phyloP scores from a whole-genome alignment of 2,113 vertebrate species.

The Tenebrosternarchus preto region DNA sequence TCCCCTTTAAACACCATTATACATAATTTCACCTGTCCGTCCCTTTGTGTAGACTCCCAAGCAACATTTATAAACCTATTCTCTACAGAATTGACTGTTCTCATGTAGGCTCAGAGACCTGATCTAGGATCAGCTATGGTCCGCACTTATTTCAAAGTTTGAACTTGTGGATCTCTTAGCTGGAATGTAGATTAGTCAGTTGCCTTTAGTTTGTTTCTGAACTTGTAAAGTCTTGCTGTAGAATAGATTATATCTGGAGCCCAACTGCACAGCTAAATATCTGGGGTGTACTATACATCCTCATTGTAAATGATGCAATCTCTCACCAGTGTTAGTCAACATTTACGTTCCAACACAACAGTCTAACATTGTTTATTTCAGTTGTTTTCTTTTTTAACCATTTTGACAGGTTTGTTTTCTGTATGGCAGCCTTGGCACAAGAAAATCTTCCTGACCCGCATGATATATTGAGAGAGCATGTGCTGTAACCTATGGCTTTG shows the following conservation, averaged over 20 bases:
- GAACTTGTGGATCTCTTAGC: slow-evolving; percentile 8
- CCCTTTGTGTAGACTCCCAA: slow-evolving; percentile 12
- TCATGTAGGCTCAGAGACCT: not conserved
- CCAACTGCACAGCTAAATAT: slow-evolving; percentile 24
- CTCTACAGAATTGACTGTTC: not conserved
- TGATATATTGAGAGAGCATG: slow-evolving; percentile 17
- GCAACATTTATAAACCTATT: slow-evolving; percentile 1
- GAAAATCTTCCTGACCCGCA: slow-evolving; percentile 24
- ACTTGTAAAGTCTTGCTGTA: slow-evolving; percentile 8
- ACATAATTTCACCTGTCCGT: slow-evolving; percentile 15
- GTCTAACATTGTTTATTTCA: slow-evolving; percentile 32
- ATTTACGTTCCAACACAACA: slow-evolving; percentile 45
- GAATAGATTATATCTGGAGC: slow-evolving; percentile 21
- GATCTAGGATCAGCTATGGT: not conserved
- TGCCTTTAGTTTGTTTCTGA: not conserved
- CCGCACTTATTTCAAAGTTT: not conserved
- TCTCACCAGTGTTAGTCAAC: slow-evolving; percentile 42
- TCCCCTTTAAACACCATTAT: slow-evolving; percentile 3
- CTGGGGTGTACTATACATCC: slow-evolving; percentile 37
- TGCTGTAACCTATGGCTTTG: not conserved
- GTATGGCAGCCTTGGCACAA: not conserved
- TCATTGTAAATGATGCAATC: slow-evolving; percentile 37
- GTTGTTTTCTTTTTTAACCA: not conserved
- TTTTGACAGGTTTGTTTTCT: not conserved
- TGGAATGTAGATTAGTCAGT: slow-evolving; percentile 35